Base-by-base conservation (phyloP, 2,113 vertebrate genomes). In the Lophotis ruficrista region DNA sequence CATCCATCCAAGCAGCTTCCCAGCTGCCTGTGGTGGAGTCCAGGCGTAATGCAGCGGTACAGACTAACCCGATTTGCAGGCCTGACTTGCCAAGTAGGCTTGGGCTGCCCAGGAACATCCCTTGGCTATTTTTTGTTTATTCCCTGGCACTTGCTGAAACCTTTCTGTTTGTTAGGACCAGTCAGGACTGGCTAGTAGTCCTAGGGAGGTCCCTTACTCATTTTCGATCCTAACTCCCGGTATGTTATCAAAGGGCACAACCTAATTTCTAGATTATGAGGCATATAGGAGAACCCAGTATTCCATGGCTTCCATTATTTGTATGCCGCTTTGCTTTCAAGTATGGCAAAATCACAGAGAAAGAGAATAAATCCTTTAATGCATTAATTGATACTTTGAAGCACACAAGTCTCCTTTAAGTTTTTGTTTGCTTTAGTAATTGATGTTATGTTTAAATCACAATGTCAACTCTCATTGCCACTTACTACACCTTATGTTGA, bases 401-500 rank as follows among this genome's bases (percentile, higher is more conserved):
- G 71, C 54, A 70, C 41, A 56, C 9, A 83, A 68, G 25, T 20
- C 64, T 81, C 20, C 77, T 89, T 90, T 30, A 81, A 77, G 43
- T 62, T 78, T 60, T 80, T 54, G 25, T 80, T 87, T 85, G 38
- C 41, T 90, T 94, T 75, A 87, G 86, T 66, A 90, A 91, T 47
- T 50, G 14, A 65, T 89, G 80, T 53, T 70, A 73, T 48, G 35
- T 89, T 93, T 92, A 87, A 93, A 89, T 86, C 86, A 89, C 37
- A n/a, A 15, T 56, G 60, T 86, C 76, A 66, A 60, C 71, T 92
- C 83, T 68, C 56, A 33, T 56, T 75, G 60, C 61, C 77, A 56
- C 83, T 95, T 84, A 38, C 80, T 87, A 75, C 75, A 93, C 43
- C 86, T 93, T 90, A 81, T 58, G 80, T 35, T 91, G 69, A 92